Base-by-base conservation (phyloP, 2,113 vertebrate species). In the Heptranchias perlo region DNA sequence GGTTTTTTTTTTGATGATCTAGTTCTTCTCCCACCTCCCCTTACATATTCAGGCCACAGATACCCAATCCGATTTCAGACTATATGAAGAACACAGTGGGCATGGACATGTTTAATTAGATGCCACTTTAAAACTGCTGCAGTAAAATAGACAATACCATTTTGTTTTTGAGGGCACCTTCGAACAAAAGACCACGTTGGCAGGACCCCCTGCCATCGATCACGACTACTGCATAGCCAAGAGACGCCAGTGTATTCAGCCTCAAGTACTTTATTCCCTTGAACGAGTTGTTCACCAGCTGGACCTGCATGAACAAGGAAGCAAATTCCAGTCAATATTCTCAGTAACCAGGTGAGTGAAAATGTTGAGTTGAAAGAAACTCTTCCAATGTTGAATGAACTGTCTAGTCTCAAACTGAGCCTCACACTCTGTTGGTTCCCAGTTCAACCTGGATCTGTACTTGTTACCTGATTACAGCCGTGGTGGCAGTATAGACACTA, bases 241-340 rank as follows among this genome's bases (percentile, higher is more conserved):
- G 97, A 91, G 99, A 99, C 0, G 99, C 99, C 96, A 99, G 95
- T 0, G 99, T 99, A 98, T 99, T 99, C 78, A 99, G 98, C 86
- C 99, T 97, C 62, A 99, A 97, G 96, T 99, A 99, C 97, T 99
- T 99, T 97, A 99, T 99, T 52, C 99, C 99, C 96, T 99, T 99
- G 96, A 99, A 99, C 52, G 99, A 99, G 97, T 99, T 99, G 96
- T 99, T 99, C 47, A 99, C 99, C 96, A 99, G 97, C 97, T 99
- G 99, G 95, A 99, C 99, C 99, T 99, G 96, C 1, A 94, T 21
- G 35, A 95, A 31, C 16, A 95, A 35, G 61, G 28, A 69, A 94
- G 49, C 35, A 67, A 67, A 67, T 47, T 31, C 2, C 23, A 93
- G 93, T 94, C 35, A 92, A 92, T 92, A 58, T 61, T 21, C 28